Base-by-base conservation (phyloP, 1,140 invertebrate species). In the Papilio dardanus region DNA sequence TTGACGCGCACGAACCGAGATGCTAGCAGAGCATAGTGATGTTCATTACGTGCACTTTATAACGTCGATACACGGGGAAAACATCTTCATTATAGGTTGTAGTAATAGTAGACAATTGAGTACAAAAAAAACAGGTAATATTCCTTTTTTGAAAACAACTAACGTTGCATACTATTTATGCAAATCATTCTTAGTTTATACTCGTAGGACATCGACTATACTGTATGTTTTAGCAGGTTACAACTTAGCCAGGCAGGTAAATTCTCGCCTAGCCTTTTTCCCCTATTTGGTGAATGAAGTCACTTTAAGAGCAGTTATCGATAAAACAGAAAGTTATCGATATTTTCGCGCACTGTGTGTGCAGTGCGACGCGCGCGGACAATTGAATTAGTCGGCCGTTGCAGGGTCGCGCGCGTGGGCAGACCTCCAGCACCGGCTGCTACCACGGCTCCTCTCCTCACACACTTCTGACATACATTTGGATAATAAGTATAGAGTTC, bases 381-480 rank as follows among this genome's bases (percentile, higher is more conserved):
- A 87, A 87, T 87, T 86, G 80, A 86, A 85, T 87, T 86, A 86
- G 76, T 74, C 74, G 78, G 65, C 76, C 75, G 85, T 82, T 82
- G 42, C 42, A n/a, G 42, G 42, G 42, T 46, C 42, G 16, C 80
- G 77, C 69, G 84, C 83, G 86, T 87, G 78, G 86, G 86, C 82
- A 46, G 42, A 7, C 35, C 6, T 12, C 16, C 42, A 19, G 16
- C 42, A 46, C 42, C 16, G 16, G 42, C 42, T 46, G 16, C 42
- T 46, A 46, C 42, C 42, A 46, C 42, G 16, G 42, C 4, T 7
- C 16, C 42, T 46, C 42, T 7, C 4, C n/a, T n/a, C n/a, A 19
- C 6, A 1, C 16, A 46, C 16, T n/a, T 46, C 42, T 46, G 5
- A n/a, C 42, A 46, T 4, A 19, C 3, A 46, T 46, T n/a, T 46